Evolutionary conservation across 1,140 invertebrate genomes (phyloP).

Genomic region (Orchesella cincta): DNA sequence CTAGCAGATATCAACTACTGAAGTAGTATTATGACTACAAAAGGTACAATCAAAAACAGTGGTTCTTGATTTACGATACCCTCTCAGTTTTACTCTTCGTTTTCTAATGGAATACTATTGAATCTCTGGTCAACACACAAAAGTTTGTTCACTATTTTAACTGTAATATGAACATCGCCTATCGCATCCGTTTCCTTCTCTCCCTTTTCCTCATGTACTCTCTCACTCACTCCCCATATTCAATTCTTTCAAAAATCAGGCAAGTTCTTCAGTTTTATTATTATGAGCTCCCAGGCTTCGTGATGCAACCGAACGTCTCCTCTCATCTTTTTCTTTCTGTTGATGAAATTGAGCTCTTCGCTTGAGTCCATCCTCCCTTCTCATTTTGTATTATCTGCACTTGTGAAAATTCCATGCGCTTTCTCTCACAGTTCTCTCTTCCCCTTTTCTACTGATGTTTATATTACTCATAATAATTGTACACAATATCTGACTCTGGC

Average conservation of each 20-base stretch:
- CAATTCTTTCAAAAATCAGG: constrained; percentile 17
- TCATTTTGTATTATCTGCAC: background rate
- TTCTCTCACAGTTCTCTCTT: constrained; percentile 10
- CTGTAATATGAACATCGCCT: background rate
- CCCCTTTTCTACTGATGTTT: background rate
- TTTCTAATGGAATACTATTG: background rate
- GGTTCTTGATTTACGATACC: background rate
- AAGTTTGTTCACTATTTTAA: background rate
- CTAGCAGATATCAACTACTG: background rate
- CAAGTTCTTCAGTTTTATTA: background rate
- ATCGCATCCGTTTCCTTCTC: background rate
- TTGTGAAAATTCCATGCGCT: background rate
- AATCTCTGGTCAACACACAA: background rate
- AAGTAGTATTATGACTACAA: background rate
- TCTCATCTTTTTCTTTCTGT: background rate
- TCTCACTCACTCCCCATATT: background rate
- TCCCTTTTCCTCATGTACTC: background rate
- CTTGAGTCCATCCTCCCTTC: background rate
- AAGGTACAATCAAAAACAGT: constrained; percentile 9
- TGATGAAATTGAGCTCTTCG: background rate
- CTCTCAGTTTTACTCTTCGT: background rate
- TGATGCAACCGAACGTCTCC: background rate
- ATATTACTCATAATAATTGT: background rate
- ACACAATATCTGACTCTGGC: background rate
- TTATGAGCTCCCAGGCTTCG: background rate